phyloP scores from a whole-genome alignment of 2,888 invertebrate species.

The Dorcus hopei region DNA sequence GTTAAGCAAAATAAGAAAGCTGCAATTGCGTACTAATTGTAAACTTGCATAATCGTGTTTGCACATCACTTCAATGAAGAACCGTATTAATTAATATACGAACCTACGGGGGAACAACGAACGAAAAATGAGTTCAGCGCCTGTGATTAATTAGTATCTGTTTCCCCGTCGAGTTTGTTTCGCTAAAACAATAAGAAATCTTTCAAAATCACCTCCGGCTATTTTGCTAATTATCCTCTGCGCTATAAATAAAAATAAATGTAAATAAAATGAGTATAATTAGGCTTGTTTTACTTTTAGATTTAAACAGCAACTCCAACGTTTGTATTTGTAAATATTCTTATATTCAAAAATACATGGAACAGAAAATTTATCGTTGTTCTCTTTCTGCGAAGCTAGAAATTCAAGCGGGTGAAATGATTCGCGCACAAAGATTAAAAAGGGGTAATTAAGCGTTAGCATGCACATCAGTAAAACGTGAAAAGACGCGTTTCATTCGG shows the following conservation, averaged over 20 bases:
- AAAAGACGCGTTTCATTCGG: slow-evolving; percentile 13
- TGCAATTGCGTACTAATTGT: background rate
- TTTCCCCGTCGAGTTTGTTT: background rate
- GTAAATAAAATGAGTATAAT: background rate
- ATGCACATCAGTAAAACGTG: slow-evolving; percentile 14
- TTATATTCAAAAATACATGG: too few species aligned
- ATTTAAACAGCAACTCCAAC: too few species aligned
- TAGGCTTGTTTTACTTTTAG: too few species aligned
- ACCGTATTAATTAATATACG: background rate
- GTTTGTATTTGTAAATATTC: too few species aligned
- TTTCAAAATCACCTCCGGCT: background rate
- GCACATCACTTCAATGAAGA: background rate
- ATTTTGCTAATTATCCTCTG: background rate
- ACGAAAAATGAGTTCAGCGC: background rate
- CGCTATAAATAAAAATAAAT: background rate
- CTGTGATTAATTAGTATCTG: background rate
- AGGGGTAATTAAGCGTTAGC: slow-evolving; percentile 22
- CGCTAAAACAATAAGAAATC: background rate
- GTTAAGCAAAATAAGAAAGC: background rate
- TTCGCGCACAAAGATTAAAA: slow-evolving; percentile 21
- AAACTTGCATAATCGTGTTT: background rate
- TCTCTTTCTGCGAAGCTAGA: background rate
- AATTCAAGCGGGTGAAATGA: slow-evolving; percentile 20
- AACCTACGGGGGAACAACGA: background rate
- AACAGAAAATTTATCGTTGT: too few species aligned